A percentile compares a stretch with the other conserved stretches of the same genome.
phyloP scores from a whole-genome alignment of 2,888 invertebrate species.

The Caenorhabditis doughertyi region DNA sequence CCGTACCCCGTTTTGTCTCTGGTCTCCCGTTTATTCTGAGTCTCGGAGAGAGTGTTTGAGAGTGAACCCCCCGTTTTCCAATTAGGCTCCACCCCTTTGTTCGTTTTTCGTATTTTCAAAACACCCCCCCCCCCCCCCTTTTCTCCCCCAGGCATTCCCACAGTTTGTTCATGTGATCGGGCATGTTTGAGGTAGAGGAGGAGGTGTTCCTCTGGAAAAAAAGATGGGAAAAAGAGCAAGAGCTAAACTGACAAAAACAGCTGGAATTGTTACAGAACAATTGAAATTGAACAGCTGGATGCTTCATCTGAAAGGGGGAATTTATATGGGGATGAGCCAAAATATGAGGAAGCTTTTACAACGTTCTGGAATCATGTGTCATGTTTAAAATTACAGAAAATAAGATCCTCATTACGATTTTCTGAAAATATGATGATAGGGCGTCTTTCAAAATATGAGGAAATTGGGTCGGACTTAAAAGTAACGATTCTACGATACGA shows the following conservation, averaged over 20 bases:
- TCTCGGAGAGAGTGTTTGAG: conserved; percentile 14
- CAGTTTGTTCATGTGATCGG: conserved; percentile 37
- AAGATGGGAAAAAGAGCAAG: not conserved
- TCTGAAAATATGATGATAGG: too few relatives aligned
- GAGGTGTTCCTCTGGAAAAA: not conserved
- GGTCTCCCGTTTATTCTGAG: too few relatives aligned
- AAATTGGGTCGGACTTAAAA: too few relatives aligned
- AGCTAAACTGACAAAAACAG: conserved; percentile 1
- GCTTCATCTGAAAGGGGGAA: not conserved
- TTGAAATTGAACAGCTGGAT: conserved; percentile 10
- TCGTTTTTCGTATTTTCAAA: conserved; percentile 55
- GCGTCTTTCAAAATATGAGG: too few relatives aligned
- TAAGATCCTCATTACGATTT: too few relatives aligned
- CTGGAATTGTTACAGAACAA: conserved; percentile 1
- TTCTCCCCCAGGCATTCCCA: not conserved
- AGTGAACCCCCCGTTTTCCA: conserved; percentile 14
- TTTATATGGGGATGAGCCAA: not conserved
- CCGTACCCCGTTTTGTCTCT: conserved; percentile 32
- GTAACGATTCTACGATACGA: too few relatives aligned
- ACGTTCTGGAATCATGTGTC: too few relatives aligned
- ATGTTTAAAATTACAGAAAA: too few relatives aligned
- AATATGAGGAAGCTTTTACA: not conserved
- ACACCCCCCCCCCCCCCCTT: conserved; percentile 26
- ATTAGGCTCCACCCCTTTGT: conserved; percentile 34
- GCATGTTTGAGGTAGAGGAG: conserved; percentile 19